Evolutionary conservation across 2,113 vertebrate species (phyloP), one percentile per base, ranked within the genome.

Genomic region (Engystomops pustulosus): DNA sequence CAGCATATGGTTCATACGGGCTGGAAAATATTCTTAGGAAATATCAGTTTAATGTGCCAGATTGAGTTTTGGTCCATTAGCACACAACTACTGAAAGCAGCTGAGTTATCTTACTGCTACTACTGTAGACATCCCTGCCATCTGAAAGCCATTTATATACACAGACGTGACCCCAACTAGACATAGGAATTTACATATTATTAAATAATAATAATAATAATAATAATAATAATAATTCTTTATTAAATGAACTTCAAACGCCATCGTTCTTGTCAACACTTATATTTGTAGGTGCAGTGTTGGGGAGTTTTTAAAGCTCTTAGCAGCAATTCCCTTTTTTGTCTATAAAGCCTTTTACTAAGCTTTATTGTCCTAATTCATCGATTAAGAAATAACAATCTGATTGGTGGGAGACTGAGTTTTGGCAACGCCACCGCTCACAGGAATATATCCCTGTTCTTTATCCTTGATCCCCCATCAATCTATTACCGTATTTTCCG

Each of bases 21-120:
- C 25, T 62, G 58, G 58, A 62, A 62, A 62, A 62, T 62, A 62
- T 62, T 62, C 27, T 32, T 62, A 62, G 25, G 11, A 62, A 30
- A 62, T 32, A 62, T 17, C n/a, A n/a, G 27, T 60, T 25, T 60
- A 18, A 2, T 14, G 27, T 62, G 58, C 55, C 58, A 62, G 12
- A 62, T 62, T 15, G 4, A 30, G 58, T 20, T 30, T 62, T 3
- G 9, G 58, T 3, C 58, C 58, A 62, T 62, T 62, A 30, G n/a
- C n/a, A 62, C 1, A 62, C 27, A 62, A 30, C 58, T 27, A 27
- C 55, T 62, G 12, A 62, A 62, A 12, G 55, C 55, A 25, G 55
- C 55, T 23, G n/a, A 60, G 14, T 60, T 11, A 12, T 60, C 20
- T 12, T 30, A 32, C 9, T 15, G 25, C 14, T 60, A 60, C 23